phyloP scores from a whole-genome alignment of 2,113 vertebrate genomes.

The Coturnix japonica region DNA sequence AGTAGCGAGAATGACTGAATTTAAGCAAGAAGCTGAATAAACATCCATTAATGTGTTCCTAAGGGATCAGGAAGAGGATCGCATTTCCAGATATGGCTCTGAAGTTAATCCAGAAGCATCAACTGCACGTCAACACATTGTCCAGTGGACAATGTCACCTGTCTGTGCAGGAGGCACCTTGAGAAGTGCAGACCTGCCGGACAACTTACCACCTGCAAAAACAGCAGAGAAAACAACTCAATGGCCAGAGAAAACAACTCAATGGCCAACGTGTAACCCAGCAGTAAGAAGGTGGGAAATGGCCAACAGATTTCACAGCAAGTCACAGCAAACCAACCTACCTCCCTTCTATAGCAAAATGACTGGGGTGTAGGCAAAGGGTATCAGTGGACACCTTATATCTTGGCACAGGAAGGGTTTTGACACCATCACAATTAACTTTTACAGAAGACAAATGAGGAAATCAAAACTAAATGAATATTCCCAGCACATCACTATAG shows the following conservation, averaged over 20 bases:
- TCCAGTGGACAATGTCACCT: fast-evolving
- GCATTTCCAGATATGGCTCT: not conserved
- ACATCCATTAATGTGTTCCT: not conserved
- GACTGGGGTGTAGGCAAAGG: conserved; percentile 17
- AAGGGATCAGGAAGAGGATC: not conserved
- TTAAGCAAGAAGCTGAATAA: not conserved
- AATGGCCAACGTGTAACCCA: fast-evolving
- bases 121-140: too few relatives aligned
- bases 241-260: fast-evolving
- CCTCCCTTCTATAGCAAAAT: not conserved
- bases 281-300: not conserved
- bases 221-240: not conserved
- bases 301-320: not conserved
- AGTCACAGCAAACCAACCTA: not conserved
- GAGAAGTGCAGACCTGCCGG: not conserved
- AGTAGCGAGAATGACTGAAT: not conserved
- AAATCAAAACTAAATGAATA: not conserved
- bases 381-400: not conserved
- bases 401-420: conserved; percentile 9
- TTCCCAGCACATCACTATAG: not conserved
- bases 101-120: not conserved
- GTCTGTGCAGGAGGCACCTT: not conserved
- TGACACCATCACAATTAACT: conserved; percentile 21
- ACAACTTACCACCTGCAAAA: not conserved
- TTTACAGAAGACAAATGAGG: not conserved